Conservation (phyloP, 64 coral and sea anemone species). For the Anthopleura sola region DNA sequence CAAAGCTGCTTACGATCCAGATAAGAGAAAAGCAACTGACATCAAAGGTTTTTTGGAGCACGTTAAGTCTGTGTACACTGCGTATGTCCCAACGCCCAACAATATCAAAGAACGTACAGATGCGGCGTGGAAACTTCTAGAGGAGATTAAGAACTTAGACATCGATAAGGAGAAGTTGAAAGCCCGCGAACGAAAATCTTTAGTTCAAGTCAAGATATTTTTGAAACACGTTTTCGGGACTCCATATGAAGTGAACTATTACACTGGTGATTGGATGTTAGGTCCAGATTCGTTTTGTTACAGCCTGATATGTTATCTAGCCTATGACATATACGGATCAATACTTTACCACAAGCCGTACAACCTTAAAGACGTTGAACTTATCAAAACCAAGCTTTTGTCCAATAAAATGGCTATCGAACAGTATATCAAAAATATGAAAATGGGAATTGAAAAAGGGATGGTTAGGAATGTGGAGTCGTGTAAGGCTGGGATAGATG, state of each 20-base stretch:
- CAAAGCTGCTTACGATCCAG: slow-evolving; percentile 28
- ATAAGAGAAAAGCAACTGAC: not conserved
- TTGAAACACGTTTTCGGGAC: slow-evolving; percentile 20
- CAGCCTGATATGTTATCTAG: not conserved
- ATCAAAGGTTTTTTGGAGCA: not conserved
- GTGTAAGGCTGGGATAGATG: slow-evolving; percentile 47
- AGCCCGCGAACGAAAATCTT: slow-evolving; percentile 26
- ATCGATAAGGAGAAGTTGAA: slow-evolving; percentile 16
- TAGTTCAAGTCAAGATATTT: slow-evolving; percentile 14
- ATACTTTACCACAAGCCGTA: slow-evolving; percentile 29
- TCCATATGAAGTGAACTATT: slow-evolving; percentile 40
- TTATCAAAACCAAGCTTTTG: slow-evolving; percentile 15
- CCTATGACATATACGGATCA: not conserved
- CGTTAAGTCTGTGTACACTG: not conserved
- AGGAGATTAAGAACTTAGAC: slow-evolving; percentile 14
- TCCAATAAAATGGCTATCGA: slow-evolving; percentile 27
- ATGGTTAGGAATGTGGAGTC: slow-evolving; percentile 62
- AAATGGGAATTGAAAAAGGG: slow-evolving; percentile 62
- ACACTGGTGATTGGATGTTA: slow-evolving; percentile 49
- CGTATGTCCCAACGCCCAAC: slow-evolving; percentile 16
- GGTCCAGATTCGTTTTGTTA: slow-evolving; percentile 34
- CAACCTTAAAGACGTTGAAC: slow-evolving; percentile 34
- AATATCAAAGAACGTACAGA: slow-evolving; percentile 16
- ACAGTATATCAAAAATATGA: slow-evolving; percentile 71
- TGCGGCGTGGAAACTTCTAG: not conserved